Base-by-base conservation (phyloP, 2,113 vertebrate genomes). In the Paramormyrops kingsleyae region DNA sequence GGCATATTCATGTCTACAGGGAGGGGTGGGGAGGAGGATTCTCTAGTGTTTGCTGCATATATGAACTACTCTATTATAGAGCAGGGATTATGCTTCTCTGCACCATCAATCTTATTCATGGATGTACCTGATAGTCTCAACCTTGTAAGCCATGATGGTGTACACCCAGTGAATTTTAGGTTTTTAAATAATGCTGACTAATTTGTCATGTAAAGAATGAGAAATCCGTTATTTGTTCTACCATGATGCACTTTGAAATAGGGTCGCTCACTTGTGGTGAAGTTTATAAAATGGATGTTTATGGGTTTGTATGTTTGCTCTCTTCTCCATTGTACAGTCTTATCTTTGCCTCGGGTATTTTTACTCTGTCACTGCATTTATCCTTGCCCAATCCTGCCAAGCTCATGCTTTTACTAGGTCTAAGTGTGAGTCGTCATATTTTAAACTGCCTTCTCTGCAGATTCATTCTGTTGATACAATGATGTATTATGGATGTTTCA, bases 401-500 rank as follows among this genome's bases (percentile, higher is more conserved):
- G 35, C 35, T 42, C 35, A 19, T 35, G 15, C 74, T 80, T 59
- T 70, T 39, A 77, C 70, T 39, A 15, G 27, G 70, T 39, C 70
- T 39, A 77, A 77, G 31, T 80, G 31, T 80, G 15, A 80, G 35
- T n/a, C n/a, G 13, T 42, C 3, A 4, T 77, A 39, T 42, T 80
- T 77, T 77, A 77, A 19, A 77, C 70, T 77, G 70, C 12, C 70
- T 12, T 80, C 15, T 80, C 74, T 17, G 13, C 74, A 80, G 17
- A 39, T 80, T 80, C 74, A 42, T 80, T 39, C 70, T 80, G 74
- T 80, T 80, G 35, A 80, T 42, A 42, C n/a, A 6, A 80, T 39
- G 62, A 66, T 70, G 62, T 83, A 83, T 83, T 84, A 89, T 46
- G 88, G 74, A 83, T 44, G 74, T 83, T 42, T 89, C 88, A 84